Conservation (phyloP, 2,113 vertebrate genomes). For the Carollia perspicillata region DNA sequence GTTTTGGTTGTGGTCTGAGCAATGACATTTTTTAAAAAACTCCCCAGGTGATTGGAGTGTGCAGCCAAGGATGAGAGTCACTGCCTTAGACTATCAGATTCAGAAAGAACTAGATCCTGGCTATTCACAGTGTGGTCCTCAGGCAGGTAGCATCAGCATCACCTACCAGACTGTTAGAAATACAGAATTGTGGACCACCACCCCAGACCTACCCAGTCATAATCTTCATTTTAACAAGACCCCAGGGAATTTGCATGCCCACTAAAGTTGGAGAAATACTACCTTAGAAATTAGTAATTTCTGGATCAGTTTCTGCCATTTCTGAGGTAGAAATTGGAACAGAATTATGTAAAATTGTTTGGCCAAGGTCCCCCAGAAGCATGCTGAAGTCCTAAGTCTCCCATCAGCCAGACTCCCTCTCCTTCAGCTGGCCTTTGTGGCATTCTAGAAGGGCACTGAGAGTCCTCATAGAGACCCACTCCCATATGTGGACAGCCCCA, state of each 20-base stretch:
- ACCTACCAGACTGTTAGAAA: neutral
- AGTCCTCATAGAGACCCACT: neutral
- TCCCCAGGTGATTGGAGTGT: neutral
- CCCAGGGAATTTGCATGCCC: neutral
- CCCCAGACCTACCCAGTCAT: neutral
- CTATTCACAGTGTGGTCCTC: neutral
- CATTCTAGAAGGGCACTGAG: neutral
- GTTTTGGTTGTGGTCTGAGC: neutral
- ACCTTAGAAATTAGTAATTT: constrained; percentile 8
- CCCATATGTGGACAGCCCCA: neutral
- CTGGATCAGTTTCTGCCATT: neutral
- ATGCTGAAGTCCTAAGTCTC: neutral
- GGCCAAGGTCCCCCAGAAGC: neutral
- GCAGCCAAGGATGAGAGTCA: neutral
- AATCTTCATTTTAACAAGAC: neutral
- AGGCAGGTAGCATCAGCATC: too few relatives aligned
- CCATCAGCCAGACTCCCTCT: neutral
- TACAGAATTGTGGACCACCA: neutral
- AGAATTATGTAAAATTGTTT: neutral
- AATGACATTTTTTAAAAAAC: neutral
- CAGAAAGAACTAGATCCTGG: neutral
- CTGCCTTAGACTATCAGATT: neutral
- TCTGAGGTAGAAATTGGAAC: neutral
- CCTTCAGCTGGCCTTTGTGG: neutral
- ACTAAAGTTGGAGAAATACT: neutral